Evolutionary conservation across 2,888 invertebrate genomes (phyloP).

Genomic region (Bruchidius siliquastri): DNA sequence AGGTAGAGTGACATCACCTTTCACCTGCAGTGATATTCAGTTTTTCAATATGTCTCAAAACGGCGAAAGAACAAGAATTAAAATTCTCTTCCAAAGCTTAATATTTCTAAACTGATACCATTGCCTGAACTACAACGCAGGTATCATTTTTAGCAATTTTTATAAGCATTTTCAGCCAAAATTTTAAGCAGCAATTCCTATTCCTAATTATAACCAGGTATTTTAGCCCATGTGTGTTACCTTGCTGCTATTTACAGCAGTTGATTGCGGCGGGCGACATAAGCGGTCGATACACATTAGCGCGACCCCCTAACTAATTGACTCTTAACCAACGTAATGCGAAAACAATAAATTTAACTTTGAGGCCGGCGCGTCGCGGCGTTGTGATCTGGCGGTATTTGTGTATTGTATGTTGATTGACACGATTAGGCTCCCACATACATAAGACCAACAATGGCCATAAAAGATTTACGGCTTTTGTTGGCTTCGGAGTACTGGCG

Average conservation of each 20-base stretch:
- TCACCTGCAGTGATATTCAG: too few species aligned
- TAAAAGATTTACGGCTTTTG: conserved; percentile 20
- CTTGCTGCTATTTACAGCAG: neutral
- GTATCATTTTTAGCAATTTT: too few species aligned
- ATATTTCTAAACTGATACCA: too few species aligned
- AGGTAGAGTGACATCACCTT: too few species aligned
- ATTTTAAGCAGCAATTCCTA: too few species aligned
- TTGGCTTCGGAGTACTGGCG: conserved; percentile 8
- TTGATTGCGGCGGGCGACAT: too few species aligned
- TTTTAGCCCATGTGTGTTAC: neutral
- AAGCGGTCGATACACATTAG: neutral
- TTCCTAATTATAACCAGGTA: too few species aligned
- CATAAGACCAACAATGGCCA: conserved; percentile 16
- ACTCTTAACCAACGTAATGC: conserved; percentile 8
- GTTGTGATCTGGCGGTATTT: neutral
- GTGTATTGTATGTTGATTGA: conserved; percentile 22
- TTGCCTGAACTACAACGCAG: too few species aligned
- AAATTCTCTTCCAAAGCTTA: too few species aligned
- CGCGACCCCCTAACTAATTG: conserved; percentile 1
- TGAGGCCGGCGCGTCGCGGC: conserved; percentile 1
- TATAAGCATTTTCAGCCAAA: too few species aligned
- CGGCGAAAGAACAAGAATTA: too few species aligned
- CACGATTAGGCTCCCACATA: conserved; percentile 20
- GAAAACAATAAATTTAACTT: conserved; percentile 18
- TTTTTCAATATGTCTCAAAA: too few species aligned